These are phyloP conservation scores for Lysandra bellargus DNA, from an alignment of 2,888 invertebrate genomes.

Conservation along the genomic window DNA sequence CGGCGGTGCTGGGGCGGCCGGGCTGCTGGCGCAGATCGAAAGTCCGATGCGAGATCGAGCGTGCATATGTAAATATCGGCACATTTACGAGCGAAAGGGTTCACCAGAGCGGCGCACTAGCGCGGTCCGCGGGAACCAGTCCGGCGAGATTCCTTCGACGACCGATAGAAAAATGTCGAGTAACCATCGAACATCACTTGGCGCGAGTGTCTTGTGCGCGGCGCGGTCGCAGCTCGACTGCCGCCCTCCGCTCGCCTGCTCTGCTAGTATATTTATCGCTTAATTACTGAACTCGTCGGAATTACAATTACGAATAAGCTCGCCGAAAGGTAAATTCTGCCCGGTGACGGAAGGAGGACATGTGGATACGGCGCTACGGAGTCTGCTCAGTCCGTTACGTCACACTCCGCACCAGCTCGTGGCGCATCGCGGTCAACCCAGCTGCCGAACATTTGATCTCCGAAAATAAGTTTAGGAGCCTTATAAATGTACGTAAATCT, in stretches of 20 bases:
- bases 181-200: conserved; percentile 70
- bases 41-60: conserved; percentile 77
- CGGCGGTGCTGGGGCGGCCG: conserved; percentile 53
- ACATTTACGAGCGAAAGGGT: conserved; percentile 81
- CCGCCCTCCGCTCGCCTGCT: conserved; percentile 72
- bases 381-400: conserved; percentile 71
- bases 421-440: conserved; percentile 43
- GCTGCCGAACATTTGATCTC: conserved; percentile 71
- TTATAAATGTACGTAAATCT: not conserved
- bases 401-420: conserved; percentile 47
- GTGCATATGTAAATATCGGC: conserved; percentile 81
- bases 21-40: conserved; percentile 76
- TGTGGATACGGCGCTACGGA: conserved; percentile 65
- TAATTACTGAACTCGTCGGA: conserved; percentile 78
- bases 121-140: conserved; percentile 82
- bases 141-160: conserved; percentile 83
- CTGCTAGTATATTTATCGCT: conserved; percentile 77
- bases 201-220: conserved; percentile 70
- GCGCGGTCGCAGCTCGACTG: conserved; percentile 76
- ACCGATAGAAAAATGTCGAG: conserved; percentile 82
- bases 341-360: conserved; percentile 48
- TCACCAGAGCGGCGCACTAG: conserved; percentile 80
- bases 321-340: conserved; percentile 57
- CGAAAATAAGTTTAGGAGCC: conserved; percentile 44
- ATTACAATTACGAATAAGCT: conserved; percentile 75